These are phyloP conservation scores for Carettochelys insculpta DNA, from an alignment of 2,113 vertebrate genomes.

Conservation along the genomic window DNA sequence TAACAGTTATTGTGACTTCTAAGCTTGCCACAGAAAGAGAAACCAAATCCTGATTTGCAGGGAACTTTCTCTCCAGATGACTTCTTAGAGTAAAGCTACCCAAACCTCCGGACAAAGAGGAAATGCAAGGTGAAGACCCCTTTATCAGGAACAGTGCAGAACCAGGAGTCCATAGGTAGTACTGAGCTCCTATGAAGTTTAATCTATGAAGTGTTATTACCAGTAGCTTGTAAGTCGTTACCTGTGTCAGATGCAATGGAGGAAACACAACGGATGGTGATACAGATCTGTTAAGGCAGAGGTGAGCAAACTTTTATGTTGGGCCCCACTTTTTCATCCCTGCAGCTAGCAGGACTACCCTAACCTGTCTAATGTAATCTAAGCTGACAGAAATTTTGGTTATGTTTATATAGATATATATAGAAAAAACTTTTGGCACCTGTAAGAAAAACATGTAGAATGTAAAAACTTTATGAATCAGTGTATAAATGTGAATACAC, in stretches of 20 bases:
- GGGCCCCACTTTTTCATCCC: too few relatives aligned
- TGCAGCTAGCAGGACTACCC: too few relatives aligned
- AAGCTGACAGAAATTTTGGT: too few relatives aligned
- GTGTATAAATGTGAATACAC: too few relatives aligned
- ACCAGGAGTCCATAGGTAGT: not conserved
- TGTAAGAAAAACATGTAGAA: too few relatives aligned
- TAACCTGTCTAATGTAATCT: too few relatives aligned
- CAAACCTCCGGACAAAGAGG: not conserved
- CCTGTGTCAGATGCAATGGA: rapidly evolving
- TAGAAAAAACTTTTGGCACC: too few relatives aligned
- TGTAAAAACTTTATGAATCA: too few relatives aligned
- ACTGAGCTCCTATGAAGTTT: rapidly evolving
- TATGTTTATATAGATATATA: too few relatives aligned
- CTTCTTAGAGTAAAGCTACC: not conserved
- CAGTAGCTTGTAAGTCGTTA: rapidly evolving
- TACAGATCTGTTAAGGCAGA: rapidly evolving
- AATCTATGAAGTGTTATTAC: rapidly evolving
- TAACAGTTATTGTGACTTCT: not conserved
- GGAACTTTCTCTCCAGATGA: rapidly evolving
- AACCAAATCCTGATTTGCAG: not conserved
- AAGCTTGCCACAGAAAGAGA: rapidly evolving
- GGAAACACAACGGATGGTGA: rapidly evolving
- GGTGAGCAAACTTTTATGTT: too few relatives aligned
- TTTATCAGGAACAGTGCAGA: rapidly evolving
- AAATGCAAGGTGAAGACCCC: rapidly evolving